phyloP scores from a whole-genome alignment of 2,888 invertebrate species.

The Subacronicta megacephala region DNA sequence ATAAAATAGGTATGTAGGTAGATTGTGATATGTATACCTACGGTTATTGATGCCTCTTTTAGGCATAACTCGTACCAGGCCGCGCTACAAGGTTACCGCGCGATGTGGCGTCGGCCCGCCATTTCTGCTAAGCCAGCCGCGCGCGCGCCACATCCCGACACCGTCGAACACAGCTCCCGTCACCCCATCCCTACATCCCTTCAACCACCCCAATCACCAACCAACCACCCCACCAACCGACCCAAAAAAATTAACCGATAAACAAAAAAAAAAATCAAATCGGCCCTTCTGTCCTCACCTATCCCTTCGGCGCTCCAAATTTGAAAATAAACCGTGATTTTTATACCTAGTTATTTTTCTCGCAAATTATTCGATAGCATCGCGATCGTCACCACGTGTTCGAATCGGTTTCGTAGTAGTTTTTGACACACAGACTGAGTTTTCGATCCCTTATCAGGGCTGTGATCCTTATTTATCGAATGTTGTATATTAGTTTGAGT shows the following conservation, averaged over 20 bases:
- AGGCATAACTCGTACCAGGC: conserved; percentile 71
- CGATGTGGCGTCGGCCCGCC: conserved; percentile 63
- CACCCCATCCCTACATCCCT: conserved; percentile 45
- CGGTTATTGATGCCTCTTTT: conserved; percentile 70
- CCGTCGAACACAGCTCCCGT: conserved; percentile 38
- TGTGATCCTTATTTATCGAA: conserved; percentile 60
- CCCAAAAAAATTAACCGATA: conserved; percentile 13
- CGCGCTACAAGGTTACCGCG: conserved; percentile 67
- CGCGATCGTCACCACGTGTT: conserved; percentile 42
- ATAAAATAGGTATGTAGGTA: conserved; percentile 53
- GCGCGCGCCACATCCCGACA: conserved; percentile 69
- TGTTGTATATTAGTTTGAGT: conserved; percentile 61
- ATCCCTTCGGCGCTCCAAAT: conserved; percentile 34
- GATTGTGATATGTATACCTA: conserved; percentile 57
- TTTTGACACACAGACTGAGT: conserved; percentile 41
- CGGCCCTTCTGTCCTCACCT: conserved; percentile 13
- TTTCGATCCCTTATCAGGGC: conserved; percentile 70
- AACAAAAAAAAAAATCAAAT: conserved; percentile 14
- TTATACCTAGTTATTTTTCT: conserved; percentile 27
- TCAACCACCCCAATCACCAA: conserved; percentile 22
- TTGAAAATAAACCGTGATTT: conserved; percentile 30
- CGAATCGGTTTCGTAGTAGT: conserved; percentile 10
- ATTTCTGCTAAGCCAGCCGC: conserved; percentile 73
- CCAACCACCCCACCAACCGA: conserved; percentile 38
- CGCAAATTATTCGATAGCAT: conserved; percentile 23